These are phyloP conservation scores for Ophion ventricosus DNA, from an alignment of 2,888 invertebrate species.

Conservation along the genomic window DNA sequence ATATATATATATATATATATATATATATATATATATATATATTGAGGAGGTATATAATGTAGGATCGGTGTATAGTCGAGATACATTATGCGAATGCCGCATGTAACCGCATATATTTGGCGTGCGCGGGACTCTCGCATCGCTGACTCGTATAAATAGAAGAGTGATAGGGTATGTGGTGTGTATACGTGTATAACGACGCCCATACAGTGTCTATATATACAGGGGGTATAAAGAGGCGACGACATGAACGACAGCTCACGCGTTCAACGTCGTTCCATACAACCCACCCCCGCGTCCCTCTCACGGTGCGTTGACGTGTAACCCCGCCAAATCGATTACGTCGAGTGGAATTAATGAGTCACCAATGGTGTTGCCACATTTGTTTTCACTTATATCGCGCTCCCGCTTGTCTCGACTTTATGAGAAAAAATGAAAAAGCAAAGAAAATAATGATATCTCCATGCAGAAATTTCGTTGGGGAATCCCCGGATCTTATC, in stretches of 20 bases:
- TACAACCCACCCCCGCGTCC: neutral
- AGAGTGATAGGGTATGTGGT: conserved; percentile 67
- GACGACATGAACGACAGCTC: conserved; percentile 55
- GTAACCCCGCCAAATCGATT: conserved; percentile 72
- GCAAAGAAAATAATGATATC: neutral
- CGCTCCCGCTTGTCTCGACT: neutral
- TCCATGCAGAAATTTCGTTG: too few species aligned
- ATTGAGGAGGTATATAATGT: conserved; percentile 47
- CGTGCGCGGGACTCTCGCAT: conserved; percentile 75
- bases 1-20: neutral
- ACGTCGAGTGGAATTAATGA: conserved; percentile 74
- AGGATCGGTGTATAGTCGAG: conserved; percentile 36
- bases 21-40: neutral
- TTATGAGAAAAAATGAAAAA: too few species aligned
- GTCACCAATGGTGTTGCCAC: conserved; percentile 40
- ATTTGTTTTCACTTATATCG: conserved; percentile 26
- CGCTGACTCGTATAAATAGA: conserved; percentile 79
- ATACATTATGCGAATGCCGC: conserved; percentile 49
- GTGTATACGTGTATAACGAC: conserved; percentile 27
- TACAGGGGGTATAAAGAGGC: conserved; percentile 34
- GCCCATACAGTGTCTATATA: conserved; percentile 25
- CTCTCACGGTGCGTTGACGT: conserved; percentile 28
- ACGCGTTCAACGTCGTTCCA: conserved; percentile 24
- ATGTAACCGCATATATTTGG: conserved; percentile 59
- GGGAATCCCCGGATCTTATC: too few species aligned